Evolutionary conservation across 2,113 vertebrate species (phyloP).

Genomic region (Bothrops jararaca): DNA sequence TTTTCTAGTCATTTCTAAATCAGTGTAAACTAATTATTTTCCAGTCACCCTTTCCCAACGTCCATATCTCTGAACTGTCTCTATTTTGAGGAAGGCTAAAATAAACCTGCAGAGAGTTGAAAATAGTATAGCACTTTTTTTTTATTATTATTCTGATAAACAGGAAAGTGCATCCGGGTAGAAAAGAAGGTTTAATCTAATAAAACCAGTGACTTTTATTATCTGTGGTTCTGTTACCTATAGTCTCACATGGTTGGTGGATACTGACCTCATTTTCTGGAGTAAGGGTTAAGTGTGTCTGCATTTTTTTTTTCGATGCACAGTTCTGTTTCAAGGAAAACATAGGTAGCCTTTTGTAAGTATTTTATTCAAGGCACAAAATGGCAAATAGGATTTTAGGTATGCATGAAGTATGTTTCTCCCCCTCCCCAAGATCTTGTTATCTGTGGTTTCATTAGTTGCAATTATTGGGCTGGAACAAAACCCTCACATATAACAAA

Average conservation of each 20-base stretch:
- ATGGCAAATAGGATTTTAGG: neutral
- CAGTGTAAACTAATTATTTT: constrained; percentile 22
- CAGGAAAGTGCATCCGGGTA: constrained; percentile 33
- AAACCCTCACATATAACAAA: neutral
- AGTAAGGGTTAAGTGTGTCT: neutral
- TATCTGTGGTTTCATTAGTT: neutral
- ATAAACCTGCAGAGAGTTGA: constrained; percentile 6
- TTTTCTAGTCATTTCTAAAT: constrained; percentile 48
- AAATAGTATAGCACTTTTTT: constrained; percentile 32
- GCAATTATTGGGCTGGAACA: neutral
- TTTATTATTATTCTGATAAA: constrained; percentile 57
- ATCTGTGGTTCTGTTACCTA: neutral
- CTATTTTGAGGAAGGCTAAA: neutral
- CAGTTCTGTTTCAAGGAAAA: neutral
- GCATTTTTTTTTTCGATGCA: neutral
- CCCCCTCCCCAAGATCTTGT: neutral
- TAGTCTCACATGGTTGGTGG: neutral
- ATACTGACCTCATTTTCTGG: neutral
- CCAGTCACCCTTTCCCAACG: neutral
- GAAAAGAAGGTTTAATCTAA: constrained; percentile 33
- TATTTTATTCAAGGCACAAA: neutral
- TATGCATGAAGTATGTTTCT: neutral
- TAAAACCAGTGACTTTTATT: constrained; percentile 13
- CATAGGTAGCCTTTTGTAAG: neutral
- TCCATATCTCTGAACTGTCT: neutral